phyloP scores from a whole-genome alignment of 2,888 invertebrate genomes.

The Rotaria magnacalcarata region DNA sequence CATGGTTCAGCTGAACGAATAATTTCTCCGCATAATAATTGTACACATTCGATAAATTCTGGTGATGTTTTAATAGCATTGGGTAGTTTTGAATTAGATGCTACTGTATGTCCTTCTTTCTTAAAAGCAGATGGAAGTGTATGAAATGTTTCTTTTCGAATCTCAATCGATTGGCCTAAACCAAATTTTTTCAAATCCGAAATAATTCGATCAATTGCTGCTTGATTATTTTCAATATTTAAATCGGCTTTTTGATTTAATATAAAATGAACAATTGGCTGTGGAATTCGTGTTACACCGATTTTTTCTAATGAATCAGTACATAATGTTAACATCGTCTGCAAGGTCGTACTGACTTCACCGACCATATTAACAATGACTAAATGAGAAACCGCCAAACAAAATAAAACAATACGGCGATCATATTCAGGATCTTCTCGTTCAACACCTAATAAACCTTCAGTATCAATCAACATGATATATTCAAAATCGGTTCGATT shows the following conservation, averaged over 20 bases:
- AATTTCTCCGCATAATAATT: too few species aligned
- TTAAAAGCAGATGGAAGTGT: conserved; percentile 33
- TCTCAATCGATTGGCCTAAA: not conserved
- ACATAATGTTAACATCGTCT: not conserved
- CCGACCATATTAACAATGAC: not conserved
- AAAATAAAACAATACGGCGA: not conserved
- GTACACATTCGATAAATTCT: too few species aligned
- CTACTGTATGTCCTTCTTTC: too few species aligned
- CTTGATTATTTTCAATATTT: not conserved
- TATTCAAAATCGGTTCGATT: not conserved
- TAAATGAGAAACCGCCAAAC: conserved; percentile 18
- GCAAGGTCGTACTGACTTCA: not conserved
- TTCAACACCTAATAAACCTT: conserved; percentile 4
- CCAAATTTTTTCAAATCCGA: not conserved
- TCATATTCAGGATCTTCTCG: conserved; percentile 6
- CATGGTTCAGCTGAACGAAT: too few species aligned
- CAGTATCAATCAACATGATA: not conserved
- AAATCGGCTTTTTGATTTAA: conserved; percentile 24
- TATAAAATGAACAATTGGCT: not conserved
- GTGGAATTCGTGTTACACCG: not conserved
- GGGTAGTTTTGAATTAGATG: too few species aligned
- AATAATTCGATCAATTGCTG: not conserved
- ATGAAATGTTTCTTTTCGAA: not conserved
- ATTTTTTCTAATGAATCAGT: not conserved
- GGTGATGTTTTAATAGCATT: too few species aligned